Evolutionary conservation across 2,797 vertebrate species (phyloP), one percentile per base, ranked within the genome.

Genomic region (Rachycentron canadum): DNA sequence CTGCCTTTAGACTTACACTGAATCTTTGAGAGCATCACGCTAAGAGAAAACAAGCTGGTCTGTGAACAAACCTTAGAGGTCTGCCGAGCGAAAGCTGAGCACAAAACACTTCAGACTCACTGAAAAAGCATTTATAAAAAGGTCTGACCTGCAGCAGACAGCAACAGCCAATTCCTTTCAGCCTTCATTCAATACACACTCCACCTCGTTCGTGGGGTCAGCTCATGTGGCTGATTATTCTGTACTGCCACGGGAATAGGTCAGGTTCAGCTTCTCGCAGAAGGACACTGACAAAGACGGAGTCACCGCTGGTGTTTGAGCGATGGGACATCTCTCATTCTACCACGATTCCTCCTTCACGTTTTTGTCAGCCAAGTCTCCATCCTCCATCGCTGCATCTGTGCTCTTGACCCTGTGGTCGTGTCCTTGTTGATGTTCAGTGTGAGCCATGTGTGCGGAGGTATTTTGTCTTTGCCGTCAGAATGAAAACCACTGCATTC

Each of bases 221-320:
- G 47, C 41, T 41, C 60, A 34, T 14, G 6, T 12, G 45, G 36
- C 50, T 61, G 32, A 25, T 40, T 36, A 28, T 75, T 66, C 32
- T 34, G 56, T 57, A 58, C 69, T 73, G 47, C 67, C 47, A 25
- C 80, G 49, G 81, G 73, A 73, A 71, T 25, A 5, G 26, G 62
- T 78, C 30, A 10, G 62, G 36, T 62, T 62, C 38, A 26, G 68
- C 2, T 2, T 74, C 62, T 57, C 4, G 16, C 56, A 84, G 69
- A 81, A 83, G 79, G 83, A 73, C 68, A 61, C 26, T 36, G 69
- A 62, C 72, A 76, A 71, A 76, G 76, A 56, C 58, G 21, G 43
- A 69, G 25, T 60, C 58, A 52, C 56, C 53, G 6, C 58, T 73
- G 79, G 62, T 75, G 61, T 56, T 19, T 12, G 47, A 73, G 75